Percentiles rank a stretch among this genome's conserved stretches.
These are phyloP conservation scores for Melanotaenia nigrans DNA, from an alignment of 2,797 vertebrate genomes.

Conservation along the genomic window DNA sequence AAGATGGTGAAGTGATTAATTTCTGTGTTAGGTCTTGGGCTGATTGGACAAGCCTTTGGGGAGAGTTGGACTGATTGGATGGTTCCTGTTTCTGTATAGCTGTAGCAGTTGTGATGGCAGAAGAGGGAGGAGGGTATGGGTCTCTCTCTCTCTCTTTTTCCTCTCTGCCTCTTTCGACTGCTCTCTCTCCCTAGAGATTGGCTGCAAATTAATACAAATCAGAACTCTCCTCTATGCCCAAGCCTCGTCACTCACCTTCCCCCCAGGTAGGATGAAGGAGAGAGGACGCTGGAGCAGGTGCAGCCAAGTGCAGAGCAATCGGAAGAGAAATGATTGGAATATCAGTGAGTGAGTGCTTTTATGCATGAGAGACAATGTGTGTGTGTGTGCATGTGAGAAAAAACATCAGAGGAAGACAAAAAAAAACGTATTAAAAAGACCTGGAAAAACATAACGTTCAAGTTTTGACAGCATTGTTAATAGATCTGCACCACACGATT, in stretches of 20 bases:
- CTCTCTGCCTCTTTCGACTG: neutral
- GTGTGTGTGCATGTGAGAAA: conserved; percentile 17
- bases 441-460: conserved; percentile 32
- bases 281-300: conserved; percentile 77
- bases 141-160: conserved; percentile 13
- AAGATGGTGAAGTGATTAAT: conserved; percentile 77
- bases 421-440: conserved; percentile 53
- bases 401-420: conserved; percentile 38
- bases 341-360: conserved; percentile 67
- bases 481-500: neutral
- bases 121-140: conserved; percentile 3
- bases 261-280: conserved; percentile 72
- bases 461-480: conserved; percentile 38
- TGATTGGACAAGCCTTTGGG: conserved; percentile 79
- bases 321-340: conserved; percentile 77
- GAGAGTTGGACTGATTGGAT: conserved; percentile 74
- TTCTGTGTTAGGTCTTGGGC: conserved; percentile 65
- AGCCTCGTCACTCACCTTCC: conserved; percentile 73
- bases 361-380: conserved; percentile 49
- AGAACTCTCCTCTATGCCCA: conserved; percentile 59
- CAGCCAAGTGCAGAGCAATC: conserved; percentile 75
- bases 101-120: conserved; percentile 32
- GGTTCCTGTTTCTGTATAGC: conserved; percentile 66
- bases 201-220: conserved; percentile 80
- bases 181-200: conserved; percentile 66